Conservation (phyloP, 2,113 vertebrate genomes). For the Arizona elegans region DNA sequence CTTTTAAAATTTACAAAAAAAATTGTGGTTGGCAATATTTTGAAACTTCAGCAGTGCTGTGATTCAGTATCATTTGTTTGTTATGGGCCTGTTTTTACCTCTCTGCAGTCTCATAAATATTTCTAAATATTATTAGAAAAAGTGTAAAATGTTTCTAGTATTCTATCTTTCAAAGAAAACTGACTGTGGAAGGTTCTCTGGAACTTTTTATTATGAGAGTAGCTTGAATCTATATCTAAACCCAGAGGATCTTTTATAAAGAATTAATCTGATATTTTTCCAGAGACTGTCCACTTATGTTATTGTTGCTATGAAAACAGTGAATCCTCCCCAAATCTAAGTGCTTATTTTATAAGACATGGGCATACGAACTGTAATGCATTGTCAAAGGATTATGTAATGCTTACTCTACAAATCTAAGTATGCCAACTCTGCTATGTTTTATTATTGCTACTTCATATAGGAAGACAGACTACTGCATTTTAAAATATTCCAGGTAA, state of each 20-base stretch:
- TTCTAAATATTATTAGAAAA: not conserved
- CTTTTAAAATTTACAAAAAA: not conserved
- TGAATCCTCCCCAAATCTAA: not conserved
- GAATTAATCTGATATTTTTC: not conserved
- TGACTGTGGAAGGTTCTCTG: not conserved
- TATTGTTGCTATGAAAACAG: not conserved
- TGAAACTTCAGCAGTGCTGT: not conserved
- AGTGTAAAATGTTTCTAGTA: not conserved
- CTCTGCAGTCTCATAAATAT: not conserved
- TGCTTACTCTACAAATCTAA: not conserved
- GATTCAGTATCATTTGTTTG: not conserved
- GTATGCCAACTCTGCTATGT: not conserved
- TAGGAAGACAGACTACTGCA: not conserved
- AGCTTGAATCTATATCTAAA: not conserved
- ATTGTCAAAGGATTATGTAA: not conserved
- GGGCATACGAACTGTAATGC: not conserved
- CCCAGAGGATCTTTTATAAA: not conserved
- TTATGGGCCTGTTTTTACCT: not conserved
- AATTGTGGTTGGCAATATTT: not conserved
- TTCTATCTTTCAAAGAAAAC: not conserved
- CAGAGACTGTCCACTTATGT: not conserved
- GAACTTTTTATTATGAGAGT: not conserved
- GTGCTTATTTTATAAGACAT: not conserved
- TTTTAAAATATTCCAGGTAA: not conserved
- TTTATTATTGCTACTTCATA: not conserved